phyloP scores from a whole-genome alignment of 2,888 invertebrate species.

The Labia minor region DNA sequence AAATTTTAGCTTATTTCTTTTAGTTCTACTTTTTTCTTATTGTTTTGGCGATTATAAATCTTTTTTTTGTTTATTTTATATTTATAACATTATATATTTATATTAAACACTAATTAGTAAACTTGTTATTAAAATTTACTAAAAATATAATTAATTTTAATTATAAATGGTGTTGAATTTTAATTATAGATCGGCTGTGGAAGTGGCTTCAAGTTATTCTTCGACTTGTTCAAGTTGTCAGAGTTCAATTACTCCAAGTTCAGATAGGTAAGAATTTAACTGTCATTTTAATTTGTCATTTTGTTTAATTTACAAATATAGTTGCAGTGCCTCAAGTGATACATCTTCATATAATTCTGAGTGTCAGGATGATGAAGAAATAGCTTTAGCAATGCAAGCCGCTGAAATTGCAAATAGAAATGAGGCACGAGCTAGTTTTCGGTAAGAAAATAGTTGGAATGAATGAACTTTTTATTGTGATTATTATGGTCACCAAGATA shows the following conservation, averaged over 20 bases:
- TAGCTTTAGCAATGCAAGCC: constrained; percentile 73
- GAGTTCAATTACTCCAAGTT: constrained; percentile 25
- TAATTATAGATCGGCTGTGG: constrained; percentile 24
- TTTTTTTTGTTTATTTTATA: too few relatives aligned
- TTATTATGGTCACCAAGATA: neutral
- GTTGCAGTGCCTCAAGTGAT: constrained; percentile 37
- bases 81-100: too few relatives aligned
- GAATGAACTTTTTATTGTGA: too few relatives aligned
- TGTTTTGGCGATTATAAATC: too few relatives aligned
- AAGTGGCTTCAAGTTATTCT: constrained; percentile 27
- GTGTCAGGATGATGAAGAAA: constrained; percentile 76
- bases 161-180: too few relatives aligned
- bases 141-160: too few relatives aligned
- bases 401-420: constrained; percentile 69
- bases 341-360: constrained; percentile 66
- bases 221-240: constrained; percentile 33
- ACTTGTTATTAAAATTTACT: too few relatives aligned
- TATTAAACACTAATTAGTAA: too few relatives aligned
- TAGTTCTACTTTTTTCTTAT: too few relatives aligned
- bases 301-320: constrained; percentile 24
- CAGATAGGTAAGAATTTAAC: constrained; percentile 20
- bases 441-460: constrained; percentile 45
- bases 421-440: constrained; percentile 68
- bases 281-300: neutral
- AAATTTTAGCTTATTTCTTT: too few relatives aligned